These are phyloP conservation scores for Pollimyrus isidori DNA, from an alignment of 2,113 vertebrate genomes.

Conservation along the genomic window DNA sequence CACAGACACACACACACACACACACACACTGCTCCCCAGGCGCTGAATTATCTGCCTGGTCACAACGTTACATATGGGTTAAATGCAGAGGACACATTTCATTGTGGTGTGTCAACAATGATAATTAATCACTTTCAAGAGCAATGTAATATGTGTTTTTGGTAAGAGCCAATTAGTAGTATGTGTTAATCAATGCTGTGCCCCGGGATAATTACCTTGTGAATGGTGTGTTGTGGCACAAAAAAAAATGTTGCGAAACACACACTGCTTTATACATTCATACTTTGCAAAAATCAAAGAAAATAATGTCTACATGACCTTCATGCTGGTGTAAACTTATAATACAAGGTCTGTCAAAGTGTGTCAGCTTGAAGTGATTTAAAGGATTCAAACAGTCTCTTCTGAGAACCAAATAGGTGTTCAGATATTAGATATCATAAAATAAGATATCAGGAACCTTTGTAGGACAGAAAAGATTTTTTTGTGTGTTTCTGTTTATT, in stretches of 20 bases:
- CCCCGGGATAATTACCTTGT: background rate
- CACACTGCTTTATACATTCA: background rate
- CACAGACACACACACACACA: no score
- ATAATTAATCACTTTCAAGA: background rate
- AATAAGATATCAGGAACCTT: background rate
- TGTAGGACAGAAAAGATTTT: background rate
- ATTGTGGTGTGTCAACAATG: no score
- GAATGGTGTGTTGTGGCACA: background rate
- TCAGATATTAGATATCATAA: background rate
- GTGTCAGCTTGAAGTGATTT: background rate
- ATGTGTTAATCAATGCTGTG: background rate
- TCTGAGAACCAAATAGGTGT: background rate
- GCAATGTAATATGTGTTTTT: background rate
- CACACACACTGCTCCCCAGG: no score
- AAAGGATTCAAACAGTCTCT: background rate
- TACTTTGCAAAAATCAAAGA: background rate
- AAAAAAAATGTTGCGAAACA: background rate
- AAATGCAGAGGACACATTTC: no score
- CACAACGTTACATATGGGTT: no score
- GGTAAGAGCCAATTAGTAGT: background rate
- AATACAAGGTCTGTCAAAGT: background rate
- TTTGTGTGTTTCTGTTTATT: background rate
- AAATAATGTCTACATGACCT: background rate
- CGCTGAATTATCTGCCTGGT: no score
- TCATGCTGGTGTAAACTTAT: background rate